A percentile compares a stretch with the other conserved stretches of the same genome.
These are phyloP conservation scores for Sorex araneus DNA, from an alignment of 2,113 vertebrate species.

Conservation along the genomic window DNA sequence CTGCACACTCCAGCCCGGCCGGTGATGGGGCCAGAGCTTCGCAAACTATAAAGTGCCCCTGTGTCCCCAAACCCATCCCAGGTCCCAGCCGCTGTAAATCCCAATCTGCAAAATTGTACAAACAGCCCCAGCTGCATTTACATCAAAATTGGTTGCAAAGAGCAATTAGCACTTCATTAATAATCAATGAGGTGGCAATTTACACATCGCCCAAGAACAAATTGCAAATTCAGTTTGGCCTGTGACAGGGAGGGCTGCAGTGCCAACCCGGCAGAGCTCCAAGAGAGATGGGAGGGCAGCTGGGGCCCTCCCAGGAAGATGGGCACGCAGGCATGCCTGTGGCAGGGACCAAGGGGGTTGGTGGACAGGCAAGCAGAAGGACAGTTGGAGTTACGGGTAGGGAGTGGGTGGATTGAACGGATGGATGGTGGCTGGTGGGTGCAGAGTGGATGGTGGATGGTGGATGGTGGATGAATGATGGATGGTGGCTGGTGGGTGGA, in stretches of 20 bases:
- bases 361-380: background rate
- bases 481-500: no score
- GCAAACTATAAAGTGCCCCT: background rate
- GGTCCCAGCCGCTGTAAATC: conserved; percentile 82
- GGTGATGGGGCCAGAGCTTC: fast-evolving
- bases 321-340: no score
- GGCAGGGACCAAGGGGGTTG: no score
- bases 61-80: background rate
- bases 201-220: conserved; percentile 91
- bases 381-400: background rate
- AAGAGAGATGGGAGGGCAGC: conserved; percentile 61
- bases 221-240: conserved; percentile 89
- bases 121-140: conserved; percentile 87
- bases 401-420: no score
- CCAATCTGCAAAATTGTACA: conserved; percentile 85
- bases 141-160: conserved; percentile 90
- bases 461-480: no score
- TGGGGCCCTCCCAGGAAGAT: background rate
- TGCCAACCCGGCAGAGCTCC: conserved; percentile 66
- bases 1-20: background rate
- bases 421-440: no score
- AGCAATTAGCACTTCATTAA: conserved; percentile 93
- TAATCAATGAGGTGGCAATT: conserved; percentile 92
- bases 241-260: conserved; percentile 83
- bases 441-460: no score